Evolutionary conservation across 2,888 invertebrate genomes (phyloP), one percentile per base, ranked within the genome.

Genomic region (Tryphoninae sp.): DNA sequence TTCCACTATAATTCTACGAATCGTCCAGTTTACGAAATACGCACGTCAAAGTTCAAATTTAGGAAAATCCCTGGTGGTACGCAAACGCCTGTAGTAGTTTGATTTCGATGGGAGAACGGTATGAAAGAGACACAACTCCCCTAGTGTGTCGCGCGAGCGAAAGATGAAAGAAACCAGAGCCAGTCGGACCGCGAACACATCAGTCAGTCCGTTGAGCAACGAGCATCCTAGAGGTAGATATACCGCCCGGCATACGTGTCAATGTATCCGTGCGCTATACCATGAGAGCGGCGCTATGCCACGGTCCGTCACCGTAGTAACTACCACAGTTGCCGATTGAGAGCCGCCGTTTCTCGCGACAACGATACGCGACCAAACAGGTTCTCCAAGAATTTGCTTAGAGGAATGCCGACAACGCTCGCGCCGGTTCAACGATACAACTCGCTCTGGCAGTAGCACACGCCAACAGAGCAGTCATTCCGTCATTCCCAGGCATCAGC

Each of bases 341-440:
- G 81, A 75, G 85, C 81, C 83, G 85, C 85, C 84, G 84, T 84
- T 73, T 71, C 85, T 85, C 84, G 85, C 69, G 84, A 80, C 85
- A 86, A 85, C 83, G 78, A 77, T 72, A 87, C 86, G 87, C 86
- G 86, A 88, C 87, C 89, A 88, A 89, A 90, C 90, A 88, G 88
- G 90, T 90, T 90, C 87, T 88, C 72, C 88, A 88, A 89, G 90
- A 89, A 90, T 90, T 89, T 89, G 87, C 88, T 88, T 87, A 87
- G 84, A 86, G 88, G 90, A 89, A 90, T 90, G 89, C 86, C 86
- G 88, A 85, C 87, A 86, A 87, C 89, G 89, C 59, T 74, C 26
- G 59, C 49, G 71, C 71, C 62, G 51, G 65, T 87, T 89, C 86
- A 86, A 86, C 87, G 86, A 86, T 87, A 86, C 85, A 87, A 84